Conservation (phyloP, 2,888 invertebrate species). For the Cancer borealis region DNA sequence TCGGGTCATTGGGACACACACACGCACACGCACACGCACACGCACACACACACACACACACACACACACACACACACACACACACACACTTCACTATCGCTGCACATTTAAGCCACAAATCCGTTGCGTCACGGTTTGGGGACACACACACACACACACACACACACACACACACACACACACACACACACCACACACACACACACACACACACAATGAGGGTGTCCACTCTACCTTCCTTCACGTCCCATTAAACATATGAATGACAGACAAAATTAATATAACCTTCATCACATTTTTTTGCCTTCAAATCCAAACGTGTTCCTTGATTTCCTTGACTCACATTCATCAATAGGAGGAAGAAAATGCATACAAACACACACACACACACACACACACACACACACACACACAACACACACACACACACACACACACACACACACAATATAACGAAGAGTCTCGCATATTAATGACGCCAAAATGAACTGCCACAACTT, state of each 20-base stretch:
- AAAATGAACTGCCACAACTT: constrained; percentile 15
- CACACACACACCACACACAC: neutral
- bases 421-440: neutral
- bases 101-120: neutral
- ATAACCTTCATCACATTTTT: neutral
- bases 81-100: neutral
- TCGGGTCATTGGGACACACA: neutral
- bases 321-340: no score
- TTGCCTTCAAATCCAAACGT: no score
- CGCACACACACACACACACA: neutral
- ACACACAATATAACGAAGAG: neutral
- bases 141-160: neutral
- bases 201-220: neutral
- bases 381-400: neutral
- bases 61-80: neutral
- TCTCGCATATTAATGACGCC: neutral
- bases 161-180: neutral
- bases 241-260: neutral
- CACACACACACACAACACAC: neutral
- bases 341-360: neutral
- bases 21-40: neutral
- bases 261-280: neutral
- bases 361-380: neutral
- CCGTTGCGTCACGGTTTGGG: neutral
- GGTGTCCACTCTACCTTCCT: neutral